Percentiles rank a stretch among this genome's conserved stretches.
These are phyloP conservation scores for Brachionus paranguensis DNA, from an alignment of 1,140 invertebrate species.

Conservation along the genomic window DNA sequence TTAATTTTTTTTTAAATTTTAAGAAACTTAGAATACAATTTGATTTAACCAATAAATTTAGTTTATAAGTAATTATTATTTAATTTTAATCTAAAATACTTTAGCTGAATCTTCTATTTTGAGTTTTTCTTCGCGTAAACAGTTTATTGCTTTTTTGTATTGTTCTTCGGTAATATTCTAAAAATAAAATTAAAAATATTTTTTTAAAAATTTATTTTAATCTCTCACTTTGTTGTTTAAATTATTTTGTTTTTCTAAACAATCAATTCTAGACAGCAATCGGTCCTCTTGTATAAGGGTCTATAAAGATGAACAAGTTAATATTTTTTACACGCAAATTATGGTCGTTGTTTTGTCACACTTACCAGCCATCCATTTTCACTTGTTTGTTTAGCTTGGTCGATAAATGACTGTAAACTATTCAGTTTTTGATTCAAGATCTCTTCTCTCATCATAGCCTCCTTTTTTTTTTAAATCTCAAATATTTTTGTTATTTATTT, in stretches of 20 bases:
- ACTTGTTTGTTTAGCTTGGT: conserved; percentile 15
- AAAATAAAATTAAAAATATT: background rate
- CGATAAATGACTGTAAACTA: conserved; percentile 9
- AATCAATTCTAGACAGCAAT: conserved; percentile 30
- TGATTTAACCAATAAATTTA: too few relatives aligned
- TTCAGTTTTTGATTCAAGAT: conserved; percentile 30
- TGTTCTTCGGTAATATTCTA: background rate
- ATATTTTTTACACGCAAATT: too few relatives aligned
- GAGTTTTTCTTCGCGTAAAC: conserved; percentile 10
- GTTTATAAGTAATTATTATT: too few relatives aligned
- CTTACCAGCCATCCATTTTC: conserved; percentile 35
- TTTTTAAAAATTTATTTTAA: background rate
- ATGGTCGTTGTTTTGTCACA: background rate
- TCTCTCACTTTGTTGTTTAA: conserved; percentile 21
- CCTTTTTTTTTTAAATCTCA: background rate
- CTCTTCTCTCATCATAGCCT: conserved; percentile 37
- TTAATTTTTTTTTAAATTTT: too few relatives aligned
- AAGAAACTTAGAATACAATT: too few relatives aligned
- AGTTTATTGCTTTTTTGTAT: conserved; percentile 2
- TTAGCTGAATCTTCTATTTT: conserved; percentile 29
- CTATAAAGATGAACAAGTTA: background rate
- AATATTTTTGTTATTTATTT: background rate
- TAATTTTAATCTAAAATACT: background rate
- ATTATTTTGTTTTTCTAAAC: conserved; percentile 8
- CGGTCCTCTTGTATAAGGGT: conserved; percentile 34